A percentile compares a stretch with the other conserved stretches of the same genome.
These are phyloP conservation scores for Leptinotarsa texana DNA, from an alignment of 1,140 invertebrate genomes.

Conservation along the genomic window DNA sequence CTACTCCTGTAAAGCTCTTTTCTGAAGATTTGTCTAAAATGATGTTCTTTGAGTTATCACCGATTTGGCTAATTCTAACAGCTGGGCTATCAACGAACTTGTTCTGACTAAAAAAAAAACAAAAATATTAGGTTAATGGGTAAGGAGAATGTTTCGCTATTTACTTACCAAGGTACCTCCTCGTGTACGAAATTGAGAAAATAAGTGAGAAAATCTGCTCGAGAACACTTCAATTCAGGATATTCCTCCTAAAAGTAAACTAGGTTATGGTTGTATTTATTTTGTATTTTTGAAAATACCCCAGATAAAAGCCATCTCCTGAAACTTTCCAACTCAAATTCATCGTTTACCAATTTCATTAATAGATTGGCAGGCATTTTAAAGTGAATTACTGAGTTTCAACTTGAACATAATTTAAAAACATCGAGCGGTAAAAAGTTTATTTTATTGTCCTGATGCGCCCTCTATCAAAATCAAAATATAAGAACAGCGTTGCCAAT, in stretches of 20 bases:
- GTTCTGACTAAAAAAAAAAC: conserved; percentile 29
- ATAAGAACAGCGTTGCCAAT: too few species aligned
- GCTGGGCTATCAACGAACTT: conserved; percentile 25
- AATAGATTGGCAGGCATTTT: conserved; percentile 32
- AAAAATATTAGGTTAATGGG: conserved; percentile 18
- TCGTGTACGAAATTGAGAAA: conserved; percentile 53
- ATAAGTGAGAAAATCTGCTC: conserved; percentile 48
- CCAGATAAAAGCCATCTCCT: conserved; percentile 35
- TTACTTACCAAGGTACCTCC: conserved; percentile 41
- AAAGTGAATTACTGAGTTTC: neutral
- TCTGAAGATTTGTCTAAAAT: conserved; percentile 14
- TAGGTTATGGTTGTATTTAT: conserved; percentile 29
- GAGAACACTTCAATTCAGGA: conserved; percentile 37
- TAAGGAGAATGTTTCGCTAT: neutral
- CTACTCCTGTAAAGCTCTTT: conserved; percentile 9
- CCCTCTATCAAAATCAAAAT: too few species aligned
- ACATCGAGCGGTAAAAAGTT: neutral
- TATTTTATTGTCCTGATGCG: neutral
- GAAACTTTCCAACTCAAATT: conserved; percentile 32
- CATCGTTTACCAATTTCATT: conserved; percentile 29
- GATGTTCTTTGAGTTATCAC: too few species aligned
- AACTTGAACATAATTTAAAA: conserved; percentile 10
- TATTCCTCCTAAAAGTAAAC: conserved; percentile 35
- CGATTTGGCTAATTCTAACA: too few species aligned
- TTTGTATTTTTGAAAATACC: conserved; percentile 27